A percentile compares a stretch with the other conserved stretches of the same genome.
phyloP scores from a whole-genome alignment of 2,113 vertebrate genomes.

The Halcyon malimbica region DNA sequence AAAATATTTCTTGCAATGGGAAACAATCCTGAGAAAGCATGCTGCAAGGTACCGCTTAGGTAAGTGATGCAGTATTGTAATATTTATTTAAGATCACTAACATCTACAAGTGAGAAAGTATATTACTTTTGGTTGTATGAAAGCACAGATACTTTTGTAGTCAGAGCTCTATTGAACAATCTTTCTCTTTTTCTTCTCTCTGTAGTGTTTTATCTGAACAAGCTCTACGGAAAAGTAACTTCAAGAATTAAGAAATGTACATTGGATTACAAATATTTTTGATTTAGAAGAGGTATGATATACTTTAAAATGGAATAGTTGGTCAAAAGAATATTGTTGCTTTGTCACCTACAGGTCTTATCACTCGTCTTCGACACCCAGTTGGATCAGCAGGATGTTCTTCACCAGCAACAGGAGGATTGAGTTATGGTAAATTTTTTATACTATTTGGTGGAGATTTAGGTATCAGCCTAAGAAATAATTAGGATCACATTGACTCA shows the following conservation, averaged over 20 bases:
- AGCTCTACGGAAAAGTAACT: background rate
- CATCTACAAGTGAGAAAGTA: background rate
- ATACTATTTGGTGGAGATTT: background rate
- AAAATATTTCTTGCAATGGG: background rate
- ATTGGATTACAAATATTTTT: background rate
- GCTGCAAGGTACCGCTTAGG: background rate
- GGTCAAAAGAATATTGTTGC: background rate
- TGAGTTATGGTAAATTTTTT: conserved; percentile 81
- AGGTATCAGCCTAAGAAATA: background rate
- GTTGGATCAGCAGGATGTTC: conserved; percentile 77
- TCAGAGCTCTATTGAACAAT: background rate
- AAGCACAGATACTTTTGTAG: background rate
- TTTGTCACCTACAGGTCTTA: conserved; percentile 75
- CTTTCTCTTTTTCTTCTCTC: background rate
- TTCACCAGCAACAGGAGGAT: conserved; percentile 75
- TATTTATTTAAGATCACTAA: background rate
- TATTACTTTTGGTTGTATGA: background rate
- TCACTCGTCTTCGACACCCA: conserved; percentile 82
- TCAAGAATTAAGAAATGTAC: background rate
- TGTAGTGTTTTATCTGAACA: background rate
- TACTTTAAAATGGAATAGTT: background rate
- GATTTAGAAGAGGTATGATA: background rate
- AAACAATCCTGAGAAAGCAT: background rate
- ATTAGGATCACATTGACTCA: background rate
- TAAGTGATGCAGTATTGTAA: background rate